These are phyloP conservation scores for Dendrocincla tyrannina DNA, from an alignment of 2,797 vertebrate genomes.

Conservation along the genomic window DNA sequence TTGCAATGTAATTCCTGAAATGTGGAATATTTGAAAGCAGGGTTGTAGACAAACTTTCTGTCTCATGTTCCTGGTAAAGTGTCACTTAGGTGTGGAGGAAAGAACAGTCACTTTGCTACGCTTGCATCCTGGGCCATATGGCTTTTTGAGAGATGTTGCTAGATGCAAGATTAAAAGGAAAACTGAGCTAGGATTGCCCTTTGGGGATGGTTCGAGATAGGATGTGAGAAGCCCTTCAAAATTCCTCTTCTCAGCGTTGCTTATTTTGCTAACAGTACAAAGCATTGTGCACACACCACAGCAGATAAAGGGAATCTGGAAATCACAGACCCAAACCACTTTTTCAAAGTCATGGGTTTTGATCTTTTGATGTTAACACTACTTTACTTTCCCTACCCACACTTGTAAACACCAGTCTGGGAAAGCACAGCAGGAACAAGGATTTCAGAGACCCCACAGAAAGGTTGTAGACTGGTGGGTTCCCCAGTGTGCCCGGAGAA, in stretches of 20 bases:
- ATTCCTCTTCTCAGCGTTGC: neutral
- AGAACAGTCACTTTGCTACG: neutral
- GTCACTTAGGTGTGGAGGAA: neutral
- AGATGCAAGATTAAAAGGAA: conserved; percentile 16
- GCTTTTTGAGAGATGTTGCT: neutral
- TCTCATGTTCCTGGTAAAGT: neutral
- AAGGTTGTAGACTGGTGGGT: neutral
- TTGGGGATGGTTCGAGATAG: conserved; percentile 6
- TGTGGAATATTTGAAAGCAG: neutral
- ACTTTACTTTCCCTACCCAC: neutral
- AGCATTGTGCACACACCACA: neutral
- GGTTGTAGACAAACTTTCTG: neutral
- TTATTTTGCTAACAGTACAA: neutral
- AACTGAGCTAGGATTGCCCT: neutral
- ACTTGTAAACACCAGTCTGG: neutral
- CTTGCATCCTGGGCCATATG: neutral
- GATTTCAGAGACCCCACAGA: neutral
- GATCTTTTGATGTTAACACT: neutral
- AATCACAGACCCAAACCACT: neutral
- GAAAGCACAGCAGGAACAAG: neutral
- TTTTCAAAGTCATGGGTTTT: neutral
- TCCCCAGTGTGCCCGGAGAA: rapidly evolving
- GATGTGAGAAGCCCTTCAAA: conserved; percentile 34
- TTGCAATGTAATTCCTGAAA: neutral
- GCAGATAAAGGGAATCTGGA: neutral